Percentiles rank a stretch among this genome's conserved stretches.
These are phyloP conservation scores for Idaea biselata DNA, from an alignment of 2,888 invertebrate species.

Conservation along the genomic window DNA sequence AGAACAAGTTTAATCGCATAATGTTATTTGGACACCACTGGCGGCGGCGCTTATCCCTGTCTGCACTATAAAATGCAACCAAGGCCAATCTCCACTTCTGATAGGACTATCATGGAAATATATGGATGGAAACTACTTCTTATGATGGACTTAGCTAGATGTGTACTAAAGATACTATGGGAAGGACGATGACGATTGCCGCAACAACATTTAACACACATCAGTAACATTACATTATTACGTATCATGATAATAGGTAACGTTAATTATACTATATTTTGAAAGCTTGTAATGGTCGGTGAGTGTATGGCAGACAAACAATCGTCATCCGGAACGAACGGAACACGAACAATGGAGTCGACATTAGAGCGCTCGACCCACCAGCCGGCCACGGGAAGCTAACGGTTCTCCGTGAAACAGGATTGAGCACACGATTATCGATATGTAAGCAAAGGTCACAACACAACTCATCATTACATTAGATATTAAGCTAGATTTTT, in stretches of 20 bases:
- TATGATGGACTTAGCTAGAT: no score
- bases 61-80: no score
- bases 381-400: slow-evolving; percentile 55
- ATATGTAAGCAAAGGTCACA: slow-evolving; percentile 31
- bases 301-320: slow-evolving; percentile 31
- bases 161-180: no score
- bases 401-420: slow-evolving; percentile 46
- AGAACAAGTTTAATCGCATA: no score
- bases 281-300: slow-evolving; percentile 33
- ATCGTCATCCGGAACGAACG: slow-evolving; percentile 46
- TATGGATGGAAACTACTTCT: no score
- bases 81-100: no score
- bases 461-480: slow-evolving; percentile 6
- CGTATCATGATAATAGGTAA: slow-evolving; percentile 8
- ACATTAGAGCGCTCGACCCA: slow-evolving; percentile 22
- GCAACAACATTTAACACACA: neutral
- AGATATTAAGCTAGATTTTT: slow-evolving; percentile 7
- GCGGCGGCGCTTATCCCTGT: no score
- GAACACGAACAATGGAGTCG: slow-evolving; percentile 45
- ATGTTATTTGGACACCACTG: no score
- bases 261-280: slow-evolving; percentile 23
- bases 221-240: neutral
- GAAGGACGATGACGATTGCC: no score
- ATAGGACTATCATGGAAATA: no score
- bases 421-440: slow-evolving; percentile 34